Evolutionary conservation across 2,888 invertebrate genomes (phyloP), one percentile per base, ranked within the genome.

Genomic region (Lobophora halterata): DNA sequence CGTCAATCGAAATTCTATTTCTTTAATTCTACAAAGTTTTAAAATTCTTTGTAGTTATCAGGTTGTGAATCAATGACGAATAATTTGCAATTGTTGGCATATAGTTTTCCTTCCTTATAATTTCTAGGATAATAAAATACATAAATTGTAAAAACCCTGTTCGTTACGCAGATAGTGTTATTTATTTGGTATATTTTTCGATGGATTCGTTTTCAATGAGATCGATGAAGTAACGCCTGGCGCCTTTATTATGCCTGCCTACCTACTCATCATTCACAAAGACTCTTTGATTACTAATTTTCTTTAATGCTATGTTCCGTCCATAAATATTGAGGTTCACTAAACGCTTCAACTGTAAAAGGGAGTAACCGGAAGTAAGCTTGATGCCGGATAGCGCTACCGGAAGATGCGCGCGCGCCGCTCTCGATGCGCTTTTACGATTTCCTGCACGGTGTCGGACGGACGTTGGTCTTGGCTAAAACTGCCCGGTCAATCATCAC

Each of bases 381-480:
- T 55, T 56, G 59, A 55, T 61, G 69, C 72, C 79, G 79, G 79
- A 79, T 78, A 77, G 62, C 74, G 65, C 65, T 46, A 67, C 79
- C 81, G 82, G 82, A 85, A 81, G 85, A 81, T 75, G 78, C 67
- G 72, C 71, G 53, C 61, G 69, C 69, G 65, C 58, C 67, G 73
- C 71, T 81, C 77, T 76, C 77, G 74, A 79, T 81, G 81, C 71
- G 79, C 78, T 77, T 83, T 86, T 83, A 86, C 75, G 79, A 81
- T 79, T 85, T 86, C 87, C 86, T 79, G 80, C 68, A 67, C 67
- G 75, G 61, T 64, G 55, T 52, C 57, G 52, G 58, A 61, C 65
- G 68, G 66, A 61, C 64, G 65, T 55, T 55, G 53, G 46, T 55
- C 59, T 58, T 53, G 50, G 56, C 65, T 66, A 61, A 65, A 66